These are phyloP conservation scores for Alexandromys fortis DNA, from an alignment of 2,113 vertebrate species.

Conservation along the genomic window DNA sequence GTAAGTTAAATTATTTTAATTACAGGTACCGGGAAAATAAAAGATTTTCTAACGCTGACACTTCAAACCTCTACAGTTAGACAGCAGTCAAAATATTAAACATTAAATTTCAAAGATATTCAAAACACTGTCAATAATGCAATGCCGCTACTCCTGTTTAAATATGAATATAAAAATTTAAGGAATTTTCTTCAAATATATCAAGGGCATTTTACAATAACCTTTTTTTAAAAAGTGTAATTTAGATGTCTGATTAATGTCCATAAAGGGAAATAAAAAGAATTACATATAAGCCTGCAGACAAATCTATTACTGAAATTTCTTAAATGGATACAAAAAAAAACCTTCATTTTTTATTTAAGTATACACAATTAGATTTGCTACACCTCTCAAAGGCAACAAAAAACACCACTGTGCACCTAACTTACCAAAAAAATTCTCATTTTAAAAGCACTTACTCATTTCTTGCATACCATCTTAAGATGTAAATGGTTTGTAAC, in stretches of 20 bases:
- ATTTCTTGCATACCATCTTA: constrained; percentile 84
- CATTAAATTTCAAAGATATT: constrained; percentile 59
- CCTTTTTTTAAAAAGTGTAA: constrained; percentile 59
- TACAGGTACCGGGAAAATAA: constrained; percentile 52
- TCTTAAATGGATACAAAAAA: constrained; percentile 83
- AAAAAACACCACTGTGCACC: constrained; percentile 75
- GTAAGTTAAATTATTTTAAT: constrained; percentile 50
- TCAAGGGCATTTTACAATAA: constrained; percentile 62
- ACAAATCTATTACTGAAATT: constrained; percentile 87
- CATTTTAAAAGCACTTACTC: constrained; percentile 85
- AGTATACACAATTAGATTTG: constrained; percentile 82
- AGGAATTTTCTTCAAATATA: constrained; percentile 46
- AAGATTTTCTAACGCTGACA: constrained; percentile 52
- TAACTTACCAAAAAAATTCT: constrained; percentile 71
- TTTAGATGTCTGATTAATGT: constrained; percentile 80
- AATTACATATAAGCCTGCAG: constrained; percentile 79
- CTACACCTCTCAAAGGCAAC: constrained; percentile 77
- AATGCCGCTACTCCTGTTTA: constrained; percentile 31
- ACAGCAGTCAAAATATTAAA: constrained; percentile 58
- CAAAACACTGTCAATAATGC: constrained; percentile 66
- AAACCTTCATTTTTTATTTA: constrained; percentile 80
- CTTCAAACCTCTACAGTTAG: constrained; percentile 54
- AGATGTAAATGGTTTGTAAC: constrained; percentile 85
- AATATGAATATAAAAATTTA: constrained; percentile 63
- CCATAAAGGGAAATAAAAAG: constrained; percentile 65